Base-by-base conservation (phyloP, 2,888 invertebrate species). In the Nemotelus pantherinus region DNA sequence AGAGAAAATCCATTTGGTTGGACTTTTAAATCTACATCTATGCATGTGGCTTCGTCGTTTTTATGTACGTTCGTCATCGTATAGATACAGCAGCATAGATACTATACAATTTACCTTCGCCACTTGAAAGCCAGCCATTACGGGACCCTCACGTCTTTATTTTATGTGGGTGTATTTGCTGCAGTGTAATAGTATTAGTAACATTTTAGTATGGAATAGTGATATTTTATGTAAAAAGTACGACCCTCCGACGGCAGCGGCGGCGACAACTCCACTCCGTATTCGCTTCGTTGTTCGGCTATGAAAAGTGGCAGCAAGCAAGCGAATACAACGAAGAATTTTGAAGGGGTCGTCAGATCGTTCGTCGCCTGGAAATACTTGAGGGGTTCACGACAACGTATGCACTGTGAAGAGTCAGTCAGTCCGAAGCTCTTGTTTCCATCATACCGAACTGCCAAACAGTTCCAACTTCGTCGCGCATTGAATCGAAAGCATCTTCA, bases 391-490 rank as follows among this genome's bases (percentile, higher is more conserved):
- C 5, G 70, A 39, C 63, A 25, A 25, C 25, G 25, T 25, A 25
- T 25, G 25, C 25, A 25, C 25, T 25, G 53, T 70, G 47, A 25
- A 39, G 65, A 70, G 39, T 70, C 70, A 74, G 74, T 60, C 60
- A 4, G 60, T 58, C 74, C 45, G 74, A 74, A 74, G 74, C 74
- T 74, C 74, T 74, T 50, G 47, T 74, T 74, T 47, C 60, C 74
- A 50, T 60, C 74, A 57, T 60, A 48, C 43, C 60, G 63, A 45
- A n/a, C 48, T 48, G 10, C 39, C 68, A n/a, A 4, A 25, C 44
- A 76, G 76, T 76, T 55, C 82, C 80, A 81, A 82, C 80, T 81
- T 81, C 82, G 83, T 82, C 83, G 83, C 82, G 83, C 82, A 82
- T 82, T 82, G 55, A 50, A 82, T 82, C 83, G 81, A 83, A 83